These are phyloP conservation scores for Syndactyla subalaris DNA, from an alignment of 2,797 vertebrate genomes.

Conservation along the genomic window DNA sequence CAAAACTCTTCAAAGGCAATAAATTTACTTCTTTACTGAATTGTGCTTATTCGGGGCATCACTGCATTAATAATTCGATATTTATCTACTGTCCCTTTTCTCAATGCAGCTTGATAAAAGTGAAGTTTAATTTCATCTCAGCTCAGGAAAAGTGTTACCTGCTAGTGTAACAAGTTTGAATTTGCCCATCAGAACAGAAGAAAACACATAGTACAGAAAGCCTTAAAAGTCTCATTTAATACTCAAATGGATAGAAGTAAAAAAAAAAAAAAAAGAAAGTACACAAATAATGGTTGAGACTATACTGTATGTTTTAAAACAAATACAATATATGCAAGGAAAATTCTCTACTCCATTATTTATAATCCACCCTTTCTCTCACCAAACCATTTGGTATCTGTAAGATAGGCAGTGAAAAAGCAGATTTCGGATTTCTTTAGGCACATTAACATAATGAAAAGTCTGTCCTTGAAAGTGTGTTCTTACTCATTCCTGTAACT, in stretches of 20 bases:
- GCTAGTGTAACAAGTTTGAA: background rate
- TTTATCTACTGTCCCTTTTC: background rate
- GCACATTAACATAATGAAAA: background rate
- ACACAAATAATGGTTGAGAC: background rate
- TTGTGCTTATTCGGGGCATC: background rate
- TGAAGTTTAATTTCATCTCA: background rate
- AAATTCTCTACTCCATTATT: background rate
- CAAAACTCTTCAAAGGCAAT: background rate
- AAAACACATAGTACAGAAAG: background rate
- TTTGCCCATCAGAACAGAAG: background rate
- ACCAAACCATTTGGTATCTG: background rate
- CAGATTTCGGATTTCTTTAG: background rate
- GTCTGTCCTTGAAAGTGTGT: background rate
- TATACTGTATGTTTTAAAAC: background rate
- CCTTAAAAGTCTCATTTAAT: background rate
- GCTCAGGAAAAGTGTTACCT: background rate
- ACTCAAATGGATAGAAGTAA: background rate
- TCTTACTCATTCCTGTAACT: background rate
- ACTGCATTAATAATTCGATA: background rate
- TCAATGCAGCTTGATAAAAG: background rate
- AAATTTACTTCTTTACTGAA: background rate
- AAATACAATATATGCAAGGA: background rate
- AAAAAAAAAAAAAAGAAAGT: background rate
- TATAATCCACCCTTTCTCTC: background rate
- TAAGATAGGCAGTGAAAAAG: background rate